Conservation (phyloP, 1,140 invertebrate species). For the Pseudachorutes palmiensis region DNA sequence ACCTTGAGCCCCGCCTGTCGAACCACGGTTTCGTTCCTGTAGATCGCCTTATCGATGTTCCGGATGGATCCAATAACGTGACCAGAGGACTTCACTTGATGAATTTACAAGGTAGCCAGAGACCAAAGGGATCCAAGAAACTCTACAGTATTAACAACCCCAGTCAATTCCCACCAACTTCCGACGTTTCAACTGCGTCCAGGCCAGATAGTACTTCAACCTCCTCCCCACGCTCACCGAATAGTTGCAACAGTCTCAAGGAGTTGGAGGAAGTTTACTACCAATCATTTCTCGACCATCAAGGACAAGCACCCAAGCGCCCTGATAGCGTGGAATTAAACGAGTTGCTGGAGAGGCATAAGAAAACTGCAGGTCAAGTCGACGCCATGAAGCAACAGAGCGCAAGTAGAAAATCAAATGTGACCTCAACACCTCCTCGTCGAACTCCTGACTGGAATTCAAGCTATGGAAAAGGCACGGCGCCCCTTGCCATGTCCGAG, state of each 20-base stretch:
- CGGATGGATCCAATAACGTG: constrained; percentile 40
- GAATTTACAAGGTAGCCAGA: not conserved
- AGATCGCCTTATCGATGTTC: constrained; percentile 46
- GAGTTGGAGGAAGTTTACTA: not conserved
- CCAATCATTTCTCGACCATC: not conserved
- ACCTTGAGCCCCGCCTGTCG: not conserved
- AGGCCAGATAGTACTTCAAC: constrained; percentile 12
- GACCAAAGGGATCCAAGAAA: not conserved
- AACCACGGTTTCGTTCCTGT: constrained; percentile 41
- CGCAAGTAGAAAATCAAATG: too few species aligned
- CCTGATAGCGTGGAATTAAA: not conserved
- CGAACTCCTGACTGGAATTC: too few species aligned
- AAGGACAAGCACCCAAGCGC: not conserved
- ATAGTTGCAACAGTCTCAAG: constrained; percentile 20
- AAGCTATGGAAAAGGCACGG: too few species aligned
- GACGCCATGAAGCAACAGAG: not conserved
- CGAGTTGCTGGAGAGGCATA: not conserved
- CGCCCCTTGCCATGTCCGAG: too few species aligned
- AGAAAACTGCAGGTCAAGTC: too few species aligned
- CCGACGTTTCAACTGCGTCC: too few species aligned
- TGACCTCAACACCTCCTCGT: too few species aligned
- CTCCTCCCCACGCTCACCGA: not conserved
- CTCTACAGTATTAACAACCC: not conserved
- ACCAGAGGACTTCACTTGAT: not conserved
- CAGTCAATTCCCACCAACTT: too few species aligned